phyloP scores from a whole-genome alignment of 2,113 vertebrate species.

The Rhinichthys klamathensis region DNA sequence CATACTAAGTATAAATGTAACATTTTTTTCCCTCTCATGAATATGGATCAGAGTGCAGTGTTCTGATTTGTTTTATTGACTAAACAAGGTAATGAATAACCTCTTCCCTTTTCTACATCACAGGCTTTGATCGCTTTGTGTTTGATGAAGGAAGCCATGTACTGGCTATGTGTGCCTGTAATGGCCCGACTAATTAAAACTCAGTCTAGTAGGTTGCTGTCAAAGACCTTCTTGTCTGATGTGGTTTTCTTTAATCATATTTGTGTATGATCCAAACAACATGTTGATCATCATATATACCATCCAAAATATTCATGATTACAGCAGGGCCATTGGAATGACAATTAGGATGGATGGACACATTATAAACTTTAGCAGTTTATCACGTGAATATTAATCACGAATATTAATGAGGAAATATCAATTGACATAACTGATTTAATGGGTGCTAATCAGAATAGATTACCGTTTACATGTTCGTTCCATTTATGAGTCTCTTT shows the following conservation, averaged over 20 bases:
- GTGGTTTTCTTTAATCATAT: slow-evolving; percentile 20
- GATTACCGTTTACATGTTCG: not conserved
- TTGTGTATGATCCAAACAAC: not conserved
- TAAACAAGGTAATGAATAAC: slow-evolving; percentile 48
- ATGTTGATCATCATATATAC: not conserved
- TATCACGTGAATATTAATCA: not conserved
- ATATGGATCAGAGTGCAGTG: slow-evolving; percentile 34
- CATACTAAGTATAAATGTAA: slow-evolving; percentile 34
- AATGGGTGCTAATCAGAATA: not conserved
- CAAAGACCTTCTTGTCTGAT: slow-evolving; percentile 8
- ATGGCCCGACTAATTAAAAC: slow-evolving; percentile 34
- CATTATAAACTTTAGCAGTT: not conserved
- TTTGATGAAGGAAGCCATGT: slow-evolving; percentile 36
- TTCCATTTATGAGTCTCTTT: not conserved
- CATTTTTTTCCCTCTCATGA: not conserved
- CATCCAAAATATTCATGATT: too few species aligned
- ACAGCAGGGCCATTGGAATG: not conserved
- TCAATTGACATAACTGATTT: not conserved
- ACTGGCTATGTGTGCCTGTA: not conserved
- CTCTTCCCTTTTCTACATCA: slow-evolving; percentile 21
- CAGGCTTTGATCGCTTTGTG: slow-evolving; percentile 28
- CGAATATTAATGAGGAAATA: not conserved
- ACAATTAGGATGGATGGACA: not conserved
- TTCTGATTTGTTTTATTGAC: slow-evolving; percentile 45
- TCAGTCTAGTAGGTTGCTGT: not conserved